Base-by-base conservation (phyloP, 2,888 invertebrate genomes). In the Clusia tigrina region DNA sequence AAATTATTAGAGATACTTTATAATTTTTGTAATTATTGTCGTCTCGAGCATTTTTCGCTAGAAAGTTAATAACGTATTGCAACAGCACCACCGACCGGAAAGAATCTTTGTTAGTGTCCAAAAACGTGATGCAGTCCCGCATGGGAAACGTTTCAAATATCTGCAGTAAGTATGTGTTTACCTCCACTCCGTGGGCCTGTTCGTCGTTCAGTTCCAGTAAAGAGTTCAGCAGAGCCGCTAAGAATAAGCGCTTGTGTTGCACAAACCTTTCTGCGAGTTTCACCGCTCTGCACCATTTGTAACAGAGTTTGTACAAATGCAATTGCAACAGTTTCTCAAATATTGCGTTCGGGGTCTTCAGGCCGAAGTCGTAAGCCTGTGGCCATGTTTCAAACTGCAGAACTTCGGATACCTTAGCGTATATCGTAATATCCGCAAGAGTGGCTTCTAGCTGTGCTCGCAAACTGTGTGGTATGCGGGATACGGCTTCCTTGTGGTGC, bases 261-360 rank as follows among this genome's bases (percentile, higher is more conserved):
- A 64, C 65, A 59, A 79, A 78, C 1, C 72, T 71, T 0, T 64
- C 66, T 0, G 73, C 69, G 32, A 81, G 53, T 15, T 76, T 71
- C 67, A 91, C 89, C 10, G 88, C 86, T 54, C 89, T 87, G 10
- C 90, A 87, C 89, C 91, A 92, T 65, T 90, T 87, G 54, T 90
- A 83, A 69, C 92, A 89, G 1, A 91, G 74, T 70, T 89, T 87
- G 67, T 76, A 83, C 12, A 78, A 70, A 9, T 73, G 72, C n/a
- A 70, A 63, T 26, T 73, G 71, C 54, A 81, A 61, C 46, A 83
- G 66, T 62, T 76, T 77, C 64, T 83, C 79, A 18, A 81, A 78
- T 46, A 83, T 81, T 5, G 70, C 68, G 60, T 77, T 79, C 1
- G 84, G 83, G 0, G 78, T 78, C 62, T 79, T 78, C 0, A 78